Conservation (phyloP, 2,113 vertebrate species). For the Calidris pygmaea region DNA sequence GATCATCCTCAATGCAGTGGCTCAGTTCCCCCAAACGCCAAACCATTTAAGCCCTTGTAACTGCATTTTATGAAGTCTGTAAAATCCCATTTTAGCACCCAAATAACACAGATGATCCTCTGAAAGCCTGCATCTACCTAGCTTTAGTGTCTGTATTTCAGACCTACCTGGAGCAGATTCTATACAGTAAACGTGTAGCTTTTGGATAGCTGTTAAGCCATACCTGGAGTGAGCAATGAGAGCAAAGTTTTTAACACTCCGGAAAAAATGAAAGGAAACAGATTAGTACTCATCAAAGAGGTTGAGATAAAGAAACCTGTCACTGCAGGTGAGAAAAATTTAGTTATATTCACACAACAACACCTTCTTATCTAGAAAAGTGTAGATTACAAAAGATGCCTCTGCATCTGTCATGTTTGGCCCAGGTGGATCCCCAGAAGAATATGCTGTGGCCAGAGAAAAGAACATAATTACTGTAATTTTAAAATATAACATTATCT, state of each 20-base stretch:
- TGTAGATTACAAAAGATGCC: background rate
- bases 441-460: background rate
- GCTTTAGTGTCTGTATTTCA: constrained; percentile 5
- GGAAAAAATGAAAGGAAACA: constrained; percentile 24
- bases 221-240: constrained; percentile 18
- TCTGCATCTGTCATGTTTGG: constrained; percentile 22
- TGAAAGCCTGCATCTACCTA: constrained; percentile 24
- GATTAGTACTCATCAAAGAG: constrained; percentile 19
- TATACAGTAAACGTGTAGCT: constrained; percentile 49
- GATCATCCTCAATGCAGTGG: background rate
- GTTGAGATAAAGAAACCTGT: constrained; percentile 16
- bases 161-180: constrained; percentile 57
- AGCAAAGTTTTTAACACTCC: constrained; percentile 47
- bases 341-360: constrained; percentile 9
- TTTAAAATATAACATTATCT: background rate
- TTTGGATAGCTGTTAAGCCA: constrained; percentile 54
- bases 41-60: background rate
- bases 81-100: background rate
- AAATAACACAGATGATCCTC: background rate
- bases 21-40: background rate
- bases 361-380: background rate
- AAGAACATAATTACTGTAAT: constrained; percentile 3
- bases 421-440: background rate
- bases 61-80: background rate
- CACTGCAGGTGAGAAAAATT: constrained; percentile 10